Evolutionary conservation across 2,113 vertebrate genomes (phyloP).

Genomic region (Sinosuthora webbiana): DNA sequence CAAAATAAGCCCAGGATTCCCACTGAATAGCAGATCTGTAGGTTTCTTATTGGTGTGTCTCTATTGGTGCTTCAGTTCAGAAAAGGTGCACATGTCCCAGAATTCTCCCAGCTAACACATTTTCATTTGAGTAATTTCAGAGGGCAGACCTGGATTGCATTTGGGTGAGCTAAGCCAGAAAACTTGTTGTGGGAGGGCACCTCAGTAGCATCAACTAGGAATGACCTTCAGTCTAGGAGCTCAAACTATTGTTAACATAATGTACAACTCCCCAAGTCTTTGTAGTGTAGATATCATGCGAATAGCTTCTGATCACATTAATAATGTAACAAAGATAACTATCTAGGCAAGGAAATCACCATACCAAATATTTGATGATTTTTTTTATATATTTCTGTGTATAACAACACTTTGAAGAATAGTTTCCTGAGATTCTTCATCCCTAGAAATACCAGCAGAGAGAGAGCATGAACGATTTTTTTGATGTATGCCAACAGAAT

Average conservation of each 20-base stretch:
- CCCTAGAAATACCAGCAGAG: background rate
- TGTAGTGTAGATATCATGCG: background rate
- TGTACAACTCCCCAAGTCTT: background rate
- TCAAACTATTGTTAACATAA: background rate
- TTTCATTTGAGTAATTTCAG: background rate
- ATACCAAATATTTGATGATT: background rate
- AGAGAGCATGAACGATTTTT: background rate
- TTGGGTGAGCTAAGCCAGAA: background rate
- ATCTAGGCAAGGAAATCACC: background rate
- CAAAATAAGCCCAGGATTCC: background rate
- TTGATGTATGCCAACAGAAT: background rate
- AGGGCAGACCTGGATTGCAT: background rate
- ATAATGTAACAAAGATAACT: background rate
- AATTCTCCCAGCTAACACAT: background rate
- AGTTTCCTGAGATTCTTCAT: background rate
- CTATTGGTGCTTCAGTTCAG: background rate
- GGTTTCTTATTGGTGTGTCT: background rate
- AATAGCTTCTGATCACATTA: background rate
- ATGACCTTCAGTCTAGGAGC: background rate
- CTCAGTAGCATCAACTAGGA: background rate
- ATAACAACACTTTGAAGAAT: background rate
- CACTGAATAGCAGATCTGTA: background rate
- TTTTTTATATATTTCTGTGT: background rate
- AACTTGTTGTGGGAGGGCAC: background rate
- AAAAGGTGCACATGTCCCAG: background rate